Percentiles rank a stretch among this genome's conserved stretches.
These are phyloP conservation scores for Kryphioiulus occultus DNA, from an alignment of 2,888 invertebrate species.

Conservation along the genomic window DNA sequence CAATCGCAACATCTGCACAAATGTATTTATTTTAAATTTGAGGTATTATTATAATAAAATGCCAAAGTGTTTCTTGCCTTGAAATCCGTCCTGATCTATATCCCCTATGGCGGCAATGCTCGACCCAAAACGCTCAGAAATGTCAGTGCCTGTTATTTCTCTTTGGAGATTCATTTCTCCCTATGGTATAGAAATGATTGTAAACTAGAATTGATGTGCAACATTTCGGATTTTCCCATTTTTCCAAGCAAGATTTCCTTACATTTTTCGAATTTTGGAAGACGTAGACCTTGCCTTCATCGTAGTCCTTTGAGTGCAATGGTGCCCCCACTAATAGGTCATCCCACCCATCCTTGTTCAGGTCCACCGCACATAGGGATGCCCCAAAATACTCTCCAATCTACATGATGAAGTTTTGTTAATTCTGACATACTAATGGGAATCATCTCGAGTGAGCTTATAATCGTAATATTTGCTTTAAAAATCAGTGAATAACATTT, in stretches of 20 bases:
- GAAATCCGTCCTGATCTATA: conserved; percentile 71
- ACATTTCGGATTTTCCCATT: too few relatives aligned
- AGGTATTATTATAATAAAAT: too few relatives aligned
- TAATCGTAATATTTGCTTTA: too few relatives aligned
- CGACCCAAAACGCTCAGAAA: conserved; percentile 69
- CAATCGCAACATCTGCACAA: conserved; percentile 69
- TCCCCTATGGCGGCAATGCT: conserved; percentile 71
- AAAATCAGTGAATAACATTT: too few relatives aligned
- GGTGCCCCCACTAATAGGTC: conserved; percentile 75
- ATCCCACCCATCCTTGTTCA: conserved; percentile 70
- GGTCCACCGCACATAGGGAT: conserved; percentile 69
- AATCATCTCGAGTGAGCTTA: too few relatives aligned
- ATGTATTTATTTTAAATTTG: neutral
- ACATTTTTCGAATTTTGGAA: conserved; percentile 62
- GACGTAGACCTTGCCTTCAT: conserved; percentile 71
- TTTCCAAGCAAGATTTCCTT: conserved; percentile 39
- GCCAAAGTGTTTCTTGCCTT: conserved; percentile 63
- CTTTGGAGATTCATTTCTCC: conserved; percentile 36
- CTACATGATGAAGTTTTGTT: conserved; percentile 58
- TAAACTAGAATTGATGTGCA: too few relatives aligned
- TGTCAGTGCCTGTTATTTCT: conserved; percentile 48
- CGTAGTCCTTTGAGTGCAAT: conserved; percentile 59
- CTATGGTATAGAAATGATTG: conserved; percentile 38
- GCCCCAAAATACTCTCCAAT: conserved; percentile 74
- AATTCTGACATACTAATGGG: too few relatives aligned